Conservation (phyloP, 2,888 invertebrate species). For the Acleris holmiana region DNA sequence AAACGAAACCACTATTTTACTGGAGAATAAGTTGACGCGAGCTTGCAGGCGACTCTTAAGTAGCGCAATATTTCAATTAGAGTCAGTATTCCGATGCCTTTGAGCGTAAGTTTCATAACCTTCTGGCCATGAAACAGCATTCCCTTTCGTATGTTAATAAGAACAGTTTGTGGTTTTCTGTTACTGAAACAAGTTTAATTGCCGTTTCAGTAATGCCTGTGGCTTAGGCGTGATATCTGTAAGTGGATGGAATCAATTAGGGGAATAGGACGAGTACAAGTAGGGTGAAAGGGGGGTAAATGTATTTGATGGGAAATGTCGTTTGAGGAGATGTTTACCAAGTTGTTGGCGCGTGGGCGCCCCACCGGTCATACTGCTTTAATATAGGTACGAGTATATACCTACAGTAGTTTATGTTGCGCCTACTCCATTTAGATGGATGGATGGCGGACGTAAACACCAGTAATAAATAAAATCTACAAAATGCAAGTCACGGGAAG, state of each 20-base stretch:
- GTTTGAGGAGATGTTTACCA: slow-evolving; percentile 25
- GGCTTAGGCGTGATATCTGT: slow-evolving; percentile 51
- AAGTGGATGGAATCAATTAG: slow-evolving; percentile 47
- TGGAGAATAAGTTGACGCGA: too few relatives aligned
- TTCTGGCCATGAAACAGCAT: too few relatives aligned
- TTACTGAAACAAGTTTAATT: too few relatives aligned
- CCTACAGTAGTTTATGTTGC: not conserved
- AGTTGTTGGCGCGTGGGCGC: slow-evolving; percentile 19
- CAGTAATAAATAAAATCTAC: slow-evolving; percentile 4
- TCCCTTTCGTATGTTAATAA: too few relatives aligned
- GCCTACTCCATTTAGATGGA: not conserved
- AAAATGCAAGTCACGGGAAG: slow-evolving; percentile 5
- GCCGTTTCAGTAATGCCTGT: slow-evolving; percentile 42
- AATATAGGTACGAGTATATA: too few relatives aligned
- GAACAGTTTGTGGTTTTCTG: too few relatives aligned
- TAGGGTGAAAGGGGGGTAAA: slow-evolving; percentile 8
- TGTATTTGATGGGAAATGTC: slow-evolving; percentile 22
- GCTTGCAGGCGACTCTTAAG: too few relatives aligned
- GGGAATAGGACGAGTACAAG: not conserved
- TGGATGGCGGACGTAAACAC: not conserved
- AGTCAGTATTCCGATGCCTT: too few relatives aligned
- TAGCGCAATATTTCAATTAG: too few relatives aligned
- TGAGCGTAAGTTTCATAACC: too few relatives aligned
- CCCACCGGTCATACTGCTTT: not conserved
- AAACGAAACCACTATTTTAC: too few relatives aligned